phyloP scores from a whole-genome alignment of 1,140 invertebrate genomes.

The Adoxophyes honmai region DNA sequence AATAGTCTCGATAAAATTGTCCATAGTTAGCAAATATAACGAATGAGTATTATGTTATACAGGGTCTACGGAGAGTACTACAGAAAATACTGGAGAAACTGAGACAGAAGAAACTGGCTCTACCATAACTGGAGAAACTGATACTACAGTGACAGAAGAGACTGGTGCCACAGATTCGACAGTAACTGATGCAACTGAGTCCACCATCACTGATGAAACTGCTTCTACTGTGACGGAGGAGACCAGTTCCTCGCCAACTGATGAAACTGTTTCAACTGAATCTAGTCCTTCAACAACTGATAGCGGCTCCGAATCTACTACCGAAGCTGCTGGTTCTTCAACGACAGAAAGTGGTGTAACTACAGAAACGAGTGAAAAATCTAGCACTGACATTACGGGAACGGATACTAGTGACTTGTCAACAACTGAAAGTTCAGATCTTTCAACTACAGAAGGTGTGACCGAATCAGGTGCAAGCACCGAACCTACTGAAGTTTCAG shows the following conservation, averaged over 20 bases:
- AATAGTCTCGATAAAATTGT: no score
- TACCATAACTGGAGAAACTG: background rate
- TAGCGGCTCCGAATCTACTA: constrained; percentile 10
- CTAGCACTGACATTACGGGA: constrained; percentile 16
- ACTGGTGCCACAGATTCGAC: constrained; percentile 6
- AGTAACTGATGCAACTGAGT: background rate
- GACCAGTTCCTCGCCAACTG: background rate
- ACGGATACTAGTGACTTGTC: constrained; percentile 14
- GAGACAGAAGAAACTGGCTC: constrained; percentile 12
- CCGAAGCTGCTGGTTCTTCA: constrained; percentile 11
- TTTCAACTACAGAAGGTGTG: no score
- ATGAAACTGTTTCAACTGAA: constrained; percentile 22
- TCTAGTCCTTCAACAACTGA: constrained; percentile 19
- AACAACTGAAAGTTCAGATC: background rate
- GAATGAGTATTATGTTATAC: no score
- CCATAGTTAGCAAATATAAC: no score
- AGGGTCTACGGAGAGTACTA: constrained; percentile 3
- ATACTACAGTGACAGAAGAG: background rate
- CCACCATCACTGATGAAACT: background rate
- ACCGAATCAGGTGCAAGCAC: constrained; percentile 21
- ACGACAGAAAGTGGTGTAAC: background rate
- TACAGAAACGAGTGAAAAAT: constrained; percentile 20
- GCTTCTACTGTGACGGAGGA: background rate
- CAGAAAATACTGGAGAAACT: constrained; percentile 17
- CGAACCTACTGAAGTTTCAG: constrained; percentile 10